Evolutionary conservation across 2,113 vertebrate species (phyloP), one percentile per base, ranked within the genome.

Genomic region (Antennarius striatus): DNA sequence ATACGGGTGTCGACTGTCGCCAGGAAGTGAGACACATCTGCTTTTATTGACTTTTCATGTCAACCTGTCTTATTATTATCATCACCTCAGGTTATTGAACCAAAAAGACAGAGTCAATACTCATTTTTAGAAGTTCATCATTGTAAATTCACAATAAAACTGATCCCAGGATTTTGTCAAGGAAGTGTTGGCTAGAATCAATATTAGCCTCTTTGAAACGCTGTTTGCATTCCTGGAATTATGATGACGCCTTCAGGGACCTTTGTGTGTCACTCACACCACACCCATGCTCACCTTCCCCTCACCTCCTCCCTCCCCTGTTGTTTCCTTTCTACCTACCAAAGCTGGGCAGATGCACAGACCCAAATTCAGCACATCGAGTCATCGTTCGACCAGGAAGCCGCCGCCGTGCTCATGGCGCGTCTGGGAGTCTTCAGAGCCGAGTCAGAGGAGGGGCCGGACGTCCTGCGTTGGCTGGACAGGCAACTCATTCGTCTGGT

Each of bases 401-500:
- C 96, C 0, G 93, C 96, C 1, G 96, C 97, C 0, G 97, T 99
- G 63, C 84, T 99, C 73, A 98, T 99, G 97, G 97, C 97, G 5
- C 93, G 96, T 3, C 91, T 99, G 39, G 97, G 95, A 2, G 96
- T 99, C 43, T 98, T 96, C 87, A 92, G 96, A 71, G 95, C 96
- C 0, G 97, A 99, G 81, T 96, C 96, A 0, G 97, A 99, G 82
- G 97, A 99, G 76, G 97, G 97, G 2, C 97, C 97, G 0, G 97
- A 99, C 0, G 96, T 99, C 6, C 92, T 99, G 45, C 94, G 96
- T 4, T 99, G 97, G 97, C 92, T 99, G 12, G 97, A 99, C 88
- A 93, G 97, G n/a, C 97, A 99, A 79, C 94, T 99, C 15, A 99
- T 99, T 84, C 93, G 97, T 78, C 92, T 99, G 91, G 97, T 98